phyloP scores from a whole-genome alignment of 35 echinoderm and acorn worm species.

The Lytechinus pictus region DNA sequence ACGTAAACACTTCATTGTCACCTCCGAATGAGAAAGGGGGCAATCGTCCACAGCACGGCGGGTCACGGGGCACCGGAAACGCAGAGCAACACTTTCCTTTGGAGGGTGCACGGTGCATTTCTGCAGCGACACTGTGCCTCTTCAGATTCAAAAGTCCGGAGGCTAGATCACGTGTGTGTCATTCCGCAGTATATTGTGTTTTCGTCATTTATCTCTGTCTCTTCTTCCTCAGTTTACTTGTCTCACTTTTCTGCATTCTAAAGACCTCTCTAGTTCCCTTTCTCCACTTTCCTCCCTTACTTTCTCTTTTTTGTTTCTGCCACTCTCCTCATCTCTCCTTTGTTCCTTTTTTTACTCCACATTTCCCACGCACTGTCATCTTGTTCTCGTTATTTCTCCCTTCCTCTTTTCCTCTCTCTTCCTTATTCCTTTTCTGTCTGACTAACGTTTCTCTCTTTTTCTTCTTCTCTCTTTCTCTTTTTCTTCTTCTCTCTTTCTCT shows the following conservation, averaged over 20 bases:
- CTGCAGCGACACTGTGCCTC: background rate
- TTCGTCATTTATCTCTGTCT: background rate
- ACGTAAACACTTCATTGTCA: conserved; percentile 10
- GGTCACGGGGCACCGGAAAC: background rate
- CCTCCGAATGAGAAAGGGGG: background rate
- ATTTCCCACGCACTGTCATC: too few relatives aligned
- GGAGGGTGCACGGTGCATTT: background rate
- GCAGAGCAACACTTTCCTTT: background rate
- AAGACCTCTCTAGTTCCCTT: background rate
- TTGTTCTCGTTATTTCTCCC: background rate
- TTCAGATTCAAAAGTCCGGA: background rate
- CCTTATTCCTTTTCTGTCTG: background rate
- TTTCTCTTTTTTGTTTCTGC: background rate
- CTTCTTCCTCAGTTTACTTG: background rate
- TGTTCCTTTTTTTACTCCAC: too few relatives aligned
- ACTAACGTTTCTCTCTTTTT: background rate
- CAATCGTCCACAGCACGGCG: background rate
- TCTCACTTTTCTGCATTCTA: background rate
- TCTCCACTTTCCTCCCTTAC: background rate
- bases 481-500: background rate
- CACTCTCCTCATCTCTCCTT: too few relatives aligned
- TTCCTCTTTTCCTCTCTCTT: background rate
- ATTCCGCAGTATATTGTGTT: background rate
- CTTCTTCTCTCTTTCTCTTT: background rate
- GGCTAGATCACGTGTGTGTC: background rate